These are phyloP conservation scores for Caenorhabditis uteleia DNA, from an alignment of 2,888 invertebrate genomes.

Conservation along the genomic window DNA sequence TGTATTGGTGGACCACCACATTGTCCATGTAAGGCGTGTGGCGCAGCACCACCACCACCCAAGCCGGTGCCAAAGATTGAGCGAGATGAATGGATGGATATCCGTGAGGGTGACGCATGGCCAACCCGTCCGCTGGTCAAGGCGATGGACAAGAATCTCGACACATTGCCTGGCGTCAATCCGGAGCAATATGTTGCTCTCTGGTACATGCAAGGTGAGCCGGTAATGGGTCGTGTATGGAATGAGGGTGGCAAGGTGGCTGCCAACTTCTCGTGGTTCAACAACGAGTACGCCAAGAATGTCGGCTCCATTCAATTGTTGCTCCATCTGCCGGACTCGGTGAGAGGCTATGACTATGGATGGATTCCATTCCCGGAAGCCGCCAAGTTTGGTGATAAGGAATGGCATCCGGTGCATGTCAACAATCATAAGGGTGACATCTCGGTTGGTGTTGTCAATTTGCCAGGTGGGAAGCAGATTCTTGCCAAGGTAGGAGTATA, in stretches of 20 bases:
- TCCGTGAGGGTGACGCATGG: slow-evolving; percentile 62
- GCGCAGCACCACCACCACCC: slow-evolving; percentile 7
- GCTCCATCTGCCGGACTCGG: slow-evolving; percentile 56
- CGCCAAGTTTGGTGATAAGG: slow-evolving; percentile 57
- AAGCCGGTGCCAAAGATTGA: slow-evolving; percentile 44
- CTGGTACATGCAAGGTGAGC: slow-evolving; percentile 58
- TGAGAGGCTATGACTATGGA: slow-evolving; percentile 65
- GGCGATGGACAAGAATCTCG: slow-evolving; percentile 50
- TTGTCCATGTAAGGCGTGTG: slow-evolving; percentile 9
- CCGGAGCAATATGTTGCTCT: slow-evolving; percentile 63
- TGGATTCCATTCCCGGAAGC: slow-evolving; percentile 64
- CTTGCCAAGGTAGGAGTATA: slow-evolving; percentile 61
- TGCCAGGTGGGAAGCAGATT: slow-evolving; percentile 58
- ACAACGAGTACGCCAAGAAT: slow-evolving; percentile 59
- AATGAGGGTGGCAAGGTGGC: slow-evolving; percentile 62
- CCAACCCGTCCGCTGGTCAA: slow-evolving; percentile 45
- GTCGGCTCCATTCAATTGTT: slow-evolving; percentile 58
- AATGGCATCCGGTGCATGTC: slow-evolving; percentile 56
- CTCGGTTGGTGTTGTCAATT: slow-evolving; percentile 58
- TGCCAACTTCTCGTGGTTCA: slow-evolving; percentile 61
- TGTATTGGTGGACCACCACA: slow-evolving; percentile 42
- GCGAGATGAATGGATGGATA: slow-evolving; percentile 65
- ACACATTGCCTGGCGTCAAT: slow-evolving; percentile 55
- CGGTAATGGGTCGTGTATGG: slow-evolving; percentile 65
- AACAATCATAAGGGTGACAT: slow-evolving; percentile 62